Percentiles rank a stretch among this genome's conserved stretches.
Conservation (phyloP, 2,888 invertebrate genomes). For the Lepidocyrtoides sp. region DNA sequence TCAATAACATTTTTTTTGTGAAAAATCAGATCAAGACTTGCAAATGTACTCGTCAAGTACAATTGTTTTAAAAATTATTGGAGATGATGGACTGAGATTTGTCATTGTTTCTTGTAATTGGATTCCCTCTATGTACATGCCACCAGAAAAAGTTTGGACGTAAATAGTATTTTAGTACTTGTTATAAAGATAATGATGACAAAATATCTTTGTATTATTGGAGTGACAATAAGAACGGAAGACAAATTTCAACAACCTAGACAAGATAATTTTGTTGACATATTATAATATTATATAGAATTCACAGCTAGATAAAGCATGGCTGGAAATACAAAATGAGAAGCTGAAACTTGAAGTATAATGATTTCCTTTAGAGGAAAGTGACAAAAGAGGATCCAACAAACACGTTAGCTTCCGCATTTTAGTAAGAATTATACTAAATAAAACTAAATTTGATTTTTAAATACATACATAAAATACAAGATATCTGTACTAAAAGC, state of each 20-base stretch:
- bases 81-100: neutral
- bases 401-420: neutral
- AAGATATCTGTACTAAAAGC: conserved; percentile 23
- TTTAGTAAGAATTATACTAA: neutral
- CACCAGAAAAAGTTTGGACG: neutral
- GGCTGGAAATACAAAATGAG: neutral
- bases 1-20: neutral
- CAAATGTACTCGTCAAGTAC: conserved; percentile 9
- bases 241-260: conserved; percentile 68
- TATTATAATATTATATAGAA: neutral
- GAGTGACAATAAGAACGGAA: conserved; percentile 65
- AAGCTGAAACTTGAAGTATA: neutral
- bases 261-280: conserved; percentile 15
- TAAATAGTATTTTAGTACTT: neutral
- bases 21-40: conserved; percentile 70
- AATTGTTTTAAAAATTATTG: neutral
- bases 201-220: conserved; percentile 8
- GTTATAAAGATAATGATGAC: neutral
- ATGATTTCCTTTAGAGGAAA: too few relatives aligned
- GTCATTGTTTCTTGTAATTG: neutral
- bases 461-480: conserved; percentile 25
- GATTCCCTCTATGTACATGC: conserved; percentile 7
- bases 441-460: conserved; percentile 10
- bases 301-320: neutral
- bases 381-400: neutral